Evolutionary conservation across 1,140 invertebrate species (phyloP), one percentile per base, ranked within the genome.

Genomic region (Drosophila virilis): DNA sequence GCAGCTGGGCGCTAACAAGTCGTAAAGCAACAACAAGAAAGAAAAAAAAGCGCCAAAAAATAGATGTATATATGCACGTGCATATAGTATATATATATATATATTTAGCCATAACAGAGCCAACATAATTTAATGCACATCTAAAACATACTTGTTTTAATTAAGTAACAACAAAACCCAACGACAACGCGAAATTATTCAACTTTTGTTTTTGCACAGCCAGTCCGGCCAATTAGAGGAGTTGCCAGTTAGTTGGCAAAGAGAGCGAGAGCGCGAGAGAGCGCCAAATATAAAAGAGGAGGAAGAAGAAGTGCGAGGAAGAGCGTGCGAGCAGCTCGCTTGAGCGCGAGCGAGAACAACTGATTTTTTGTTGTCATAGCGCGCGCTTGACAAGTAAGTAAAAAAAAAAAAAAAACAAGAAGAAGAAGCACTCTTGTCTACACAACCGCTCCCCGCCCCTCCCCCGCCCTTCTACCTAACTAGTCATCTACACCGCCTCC

Each of bases 351-450:
- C 38, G 69, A 67, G 57, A 61, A 35, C 71, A 57, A 73, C 46
- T 73, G 64, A 77, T 70, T 78, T 70, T 78, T 64, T 81, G 79
- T 82, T 81, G 78, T 86, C 69, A 69, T 43, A 74, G 78, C 75
- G 69, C 77, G 77, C 69, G 65, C 65, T 46, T 73, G 65, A 78
- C 76, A 82, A 78, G 82, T 86, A 73, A 81, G 78, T 78, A 62
- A 54, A 74, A 54, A 6, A 57, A 57, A 6, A 48, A 51, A n/a
- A 51, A 13, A 2, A 40, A 10, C 8, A 57, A 57, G 12, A 50
- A 51, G 32, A 51, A 13, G 6, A n/a, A 50, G 15, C 32, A 15
- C 52, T 43, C 43, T 46, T 64, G 35, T 55, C 52, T 46, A 59
- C 38, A 33, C 9, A 3, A 45, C 33, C 6, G 8, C 7, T 13